phyloP scores from a whole-genome alignment of 1,140 invertebrate genomes.

The Batillaria attramentaria region DNA sequence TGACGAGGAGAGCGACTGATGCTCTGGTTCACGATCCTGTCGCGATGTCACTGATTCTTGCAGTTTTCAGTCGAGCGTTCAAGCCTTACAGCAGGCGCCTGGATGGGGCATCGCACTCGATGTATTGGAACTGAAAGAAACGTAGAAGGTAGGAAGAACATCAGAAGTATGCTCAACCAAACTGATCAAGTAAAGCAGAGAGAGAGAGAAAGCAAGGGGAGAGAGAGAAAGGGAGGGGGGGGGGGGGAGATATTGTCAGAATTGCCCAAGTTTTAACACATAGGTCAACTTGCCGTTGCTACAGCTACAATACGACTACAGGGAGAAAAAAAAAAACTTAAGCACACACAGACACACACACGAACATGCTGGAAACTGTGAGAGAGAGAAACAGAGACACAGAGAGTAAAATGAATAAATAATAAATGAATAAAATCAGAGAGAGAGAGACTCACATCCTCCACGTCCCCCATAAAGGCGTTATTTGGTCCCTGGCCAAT shows the following conservation, averaged over 20 bases:
- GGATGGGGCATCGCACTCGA: neutral
- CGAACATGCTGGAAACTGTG: neutral
- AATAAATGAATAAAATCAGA: neutral
- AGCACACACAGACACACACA: neutral
- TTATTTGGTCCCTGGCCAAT: neutral
- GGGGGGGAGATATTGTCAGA: neutral
- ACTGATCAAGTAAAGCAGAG: no score
- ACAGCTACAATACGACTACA: neutral
- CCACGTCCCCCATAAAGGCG: neutral
- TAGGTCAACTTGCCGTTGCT: neutral
- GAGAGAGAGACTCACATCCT: slow-evolving; percentile 10
- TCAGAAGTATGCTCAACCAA: neutral
- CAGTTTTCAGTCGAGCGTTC: neutral
- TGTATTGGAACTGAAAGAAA: slow-evolving; percentile 11
- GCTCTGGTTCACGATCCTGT: neutral
- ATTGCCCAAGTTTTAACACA: neutral
- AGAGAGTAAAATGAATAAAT: neutral
- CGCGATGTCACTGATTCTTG: neutral
- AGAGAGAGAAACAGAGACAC: neutral
- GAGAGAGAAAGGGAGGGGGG: neutral
- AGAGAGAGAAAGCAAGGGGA: no score
- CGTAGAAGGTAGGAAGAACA: neutral
- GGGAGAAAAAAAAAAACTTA: neutral
- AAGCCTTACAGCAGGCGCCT: neutral
- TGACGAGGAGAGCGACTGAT: neutral